These are phyloP conservation scores for Barbus barbus DNA, from an alignment of 2,113 vertebrate species.

Conservation along the genomic window DNA sequence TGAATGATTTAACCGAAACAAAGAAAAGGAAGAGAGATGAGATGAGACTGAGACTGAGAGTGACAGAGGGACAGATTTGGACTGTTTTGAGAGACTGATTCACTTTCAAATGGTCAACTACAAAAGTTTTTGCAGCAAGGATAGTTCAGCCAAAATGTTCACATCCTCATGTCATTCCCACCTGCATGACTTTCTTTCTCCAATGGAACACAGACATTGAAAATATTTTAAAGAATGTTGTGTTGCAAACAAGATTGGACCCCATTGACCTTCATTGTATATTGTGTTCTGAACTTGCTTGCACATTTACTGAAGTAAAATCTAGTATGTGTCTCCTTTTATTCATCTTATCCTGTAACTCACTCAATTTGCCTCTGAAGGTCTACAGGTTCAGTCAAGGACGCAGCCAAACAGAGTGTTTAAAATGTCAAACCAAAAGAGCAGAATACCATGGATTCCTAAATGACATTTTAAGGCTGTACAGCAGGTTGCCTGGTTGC, in stretches of 20 bases:
- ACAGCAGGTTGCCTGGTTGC: slow-evolving; percentile 39
- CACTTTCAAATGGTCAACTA: no score
- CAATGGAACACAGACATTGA: no score
- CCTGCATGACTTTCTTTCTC: no score
- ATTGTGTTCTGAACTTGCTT: no score
- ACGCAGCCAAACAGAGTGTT: slow-evolving; percentile 27
- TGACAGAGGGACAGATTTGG: background rate
- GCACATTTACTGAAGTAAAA: no score
- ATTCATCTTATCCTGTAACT: background rate
- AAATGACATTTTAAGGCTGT: slow-evolving; percentile 36
- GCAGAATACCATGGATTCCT: slow-evolving; percentile 48
- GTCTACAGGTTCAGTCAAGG: slow-evolving; percentile 34
- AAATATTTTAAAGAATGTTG: no score
- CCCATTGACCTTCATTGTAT: no score
- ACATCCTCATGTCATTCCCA: background rate
- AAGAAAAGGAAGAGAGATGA: slow-evolving; percentile 17
- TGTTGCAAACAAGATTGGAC: no score
- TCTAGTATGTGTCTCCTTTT: background rate
- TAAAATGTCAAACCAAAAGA: slow-evolving; percentile 50
- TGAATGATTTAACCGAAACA: background rate
- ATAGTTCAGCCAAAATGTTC: no score
- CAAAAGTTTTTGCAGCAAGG: no score
- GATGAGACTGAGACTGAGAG: background rate
- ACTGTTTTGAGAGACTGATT: background rate
- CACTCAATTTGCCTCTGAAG: background rate